Base-by-base conservation (phyloP, 2,797 vertebrate genomes). In the Antennarius maculatus region DNA sequence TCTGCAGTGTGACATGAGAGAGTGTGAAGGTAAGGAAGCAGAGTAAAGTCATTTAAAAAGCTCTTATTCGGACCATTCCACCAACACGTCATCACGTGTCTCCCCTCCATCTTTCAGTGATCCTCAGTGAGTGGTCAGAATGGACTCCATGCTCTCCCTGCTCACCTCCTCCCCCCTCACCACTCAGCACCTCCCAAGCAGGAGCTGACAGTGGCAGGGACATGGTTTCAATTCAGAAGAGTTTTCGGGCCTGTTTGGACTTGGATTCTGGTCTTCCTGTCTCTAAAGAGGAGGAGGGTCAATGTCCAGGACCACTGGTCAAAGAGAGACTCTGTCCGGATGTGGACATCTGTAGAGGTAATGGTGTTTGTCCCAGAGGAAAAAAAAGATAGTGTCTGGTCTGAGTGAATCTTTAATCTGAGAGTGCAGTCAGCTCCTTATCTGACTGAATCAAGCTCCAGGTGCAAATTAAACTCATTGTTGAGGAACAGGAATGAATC, bases 111-210 rank as follows among this genome's bases (percentile, higher is more conserved):
- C 28, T 11, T 81, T 81, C 61, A 89, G 94, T 95, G 18, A 89
- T 93, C 42, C 88, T 96, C 74, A 97, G 95, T 1, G 93, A 93
- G 74, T 97, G 96, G 96, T 95, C 96, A 0, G 93, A 92, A 59
- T 97, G 96, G 96, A 94, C 94, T 0, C 85, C 91, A 42, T 98
- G 96, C 47, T 94, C 94, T 41, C 91, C 94, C 16, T 98, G 96
- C 64, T 7, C 77, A 8, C 91, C 91, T 1, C 43, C 54, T 0
- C 66, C 83, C 4, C 60, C 83, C 6, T 57, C 92, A 23, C 71
- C 70, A 29, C 27, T 81, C 8, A 8, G 14, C 37, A 5, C 49
- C 11, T 61, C 66, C 12, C 46, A 62, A 2, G 17, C 45, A 8
- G 76, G 27, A 10, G 29, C 31, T 5, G 34, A 7, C 2, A 17